Percentiles rank a stretch among this genome's conserved stretches.
Evolutionary conservation across 2,797 vertebrate genomes (phyloP).

Genomic region (Etheostoma nigrum): DNA sequence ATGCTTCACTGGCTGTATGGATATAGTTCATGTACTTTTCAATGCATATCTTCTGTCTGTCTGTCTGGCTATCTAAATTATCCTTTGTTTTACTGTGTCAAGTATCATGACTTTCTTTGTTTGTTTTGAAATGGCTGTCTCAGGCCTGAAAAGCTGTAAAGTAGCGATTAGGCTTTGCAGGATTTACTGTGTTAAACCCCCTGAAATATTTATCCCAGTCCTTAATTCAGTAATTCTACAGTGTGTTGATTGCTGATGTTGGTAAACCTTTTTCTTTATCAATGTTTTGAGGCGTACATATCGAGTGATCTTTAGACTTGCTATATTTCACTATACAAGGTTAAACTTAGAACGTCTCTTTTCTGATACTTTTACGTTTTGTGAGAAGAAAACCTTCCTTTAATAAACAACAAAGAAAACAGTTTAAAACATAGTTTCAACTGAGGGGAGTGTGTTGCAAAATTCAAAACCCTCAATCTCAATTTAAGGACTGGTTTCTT

Average conservation of each 20-base stretch:
- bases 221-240: background rate
- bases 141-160: constrained; percentile 14
- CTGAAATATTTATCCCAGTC: constrained; percentile 28
- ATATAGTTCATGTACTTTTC: background rate
- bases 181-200: constrained; percentile 25
- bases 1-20: background rate
- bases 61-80: background rate
- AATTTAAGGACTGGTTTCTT: background rate
- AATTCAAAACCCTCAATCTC: constrained; percentile 12
- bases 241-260: too few species aligned
- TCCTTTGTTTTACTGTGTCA: too few species aligned
- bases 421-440: background rate
- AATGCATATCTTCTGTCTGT: too few species aligned
- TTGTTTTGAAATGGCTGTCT: constrained; percentile 55
- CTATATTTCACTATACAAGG: background rate
- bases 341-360: background rate
- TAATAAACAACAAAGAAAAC: background rate
- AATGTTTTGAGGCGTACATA: background rate
- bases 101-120: constrained; percentile 39
- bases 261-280: background rate
- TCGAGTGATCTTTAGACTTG: background rate
- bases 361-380: background rate
- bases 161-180: constrained; percentile 53
- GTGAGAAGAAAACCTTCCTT: background rate
- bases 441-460: background rate